phyloP scores from a whole-genome alignment of 2,888 invertebrate genomes.

The Andrena minutula region DNA sequence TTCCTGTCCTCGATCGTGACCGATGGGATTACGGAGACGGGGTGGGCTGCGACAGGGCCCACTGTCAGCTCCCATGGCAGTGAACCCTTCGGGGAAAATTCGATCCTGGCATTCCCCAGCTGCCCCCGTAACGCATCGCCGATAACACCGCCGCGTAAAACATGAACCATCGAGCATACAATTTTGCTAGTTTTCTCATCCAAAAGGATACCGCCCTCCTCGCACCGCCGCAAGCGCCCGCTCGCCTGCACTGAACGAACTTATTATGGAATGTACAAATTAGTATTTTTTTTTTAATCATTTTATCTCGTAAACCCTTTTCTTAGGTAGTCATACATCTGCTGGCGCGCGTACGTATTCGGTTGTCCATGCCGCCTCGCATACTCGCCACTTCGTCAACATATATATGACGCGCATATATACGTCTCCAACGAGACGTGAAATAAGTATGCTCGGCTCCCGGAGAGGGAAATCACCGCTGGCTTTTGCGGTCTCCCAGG shows the following conservation, averaged over 20 bases:
- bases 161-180: slow-evolving; percentile 17
- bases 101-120: slow-evolving; percentile 5
- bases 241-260: slow-evolving; percentile 86
- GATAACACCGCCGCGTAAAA: slow-evolving; percentile 11
- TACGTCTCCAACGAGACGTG: slow-evolving; percentile 30
- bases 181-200: not conserved
- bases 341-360: slow-evolving; percentile 66
- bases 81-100: slow-evolving; percentile 10
- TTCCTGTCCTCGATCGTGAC: slow-evolving; percentile 36
- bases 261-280: slow-evolving; percentile 93
- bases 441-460: slow-evolving; percentile 43
- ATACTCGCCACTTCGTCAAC: slow-evolving; percentile 43
- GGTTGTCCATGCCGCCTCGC: slow-evolving; percentile 36
- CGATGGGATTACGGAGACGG: slow-evolving; percentile 23
- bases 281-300: slow-evolving; percentile 85
- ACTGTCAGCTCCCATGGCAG: slow-evolving; percentile 68
- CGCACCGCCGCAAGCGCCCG: slow-evolving; percentile 62
- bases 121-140: slow-evolving; percentile 26
- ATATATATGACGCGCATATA: slow-evolving; percentile 37
- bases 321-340: slow-evolving; percentile 66
- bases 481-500: slow-evolving; percentile 72
- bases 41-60: slow-evolving; percentile 21
- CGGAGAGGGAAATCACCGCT: slow-evolving; percentile 59
- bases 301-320: slow-evolving; percentile 61
- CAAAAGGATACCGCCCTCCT: slow-evolving; percentile 17